These are phyloP conservation scores for Yponomeuta evonymella DNA, from an alignment of 2,888 invertebrate genomes.

Conservation along the genomic window DNA sequence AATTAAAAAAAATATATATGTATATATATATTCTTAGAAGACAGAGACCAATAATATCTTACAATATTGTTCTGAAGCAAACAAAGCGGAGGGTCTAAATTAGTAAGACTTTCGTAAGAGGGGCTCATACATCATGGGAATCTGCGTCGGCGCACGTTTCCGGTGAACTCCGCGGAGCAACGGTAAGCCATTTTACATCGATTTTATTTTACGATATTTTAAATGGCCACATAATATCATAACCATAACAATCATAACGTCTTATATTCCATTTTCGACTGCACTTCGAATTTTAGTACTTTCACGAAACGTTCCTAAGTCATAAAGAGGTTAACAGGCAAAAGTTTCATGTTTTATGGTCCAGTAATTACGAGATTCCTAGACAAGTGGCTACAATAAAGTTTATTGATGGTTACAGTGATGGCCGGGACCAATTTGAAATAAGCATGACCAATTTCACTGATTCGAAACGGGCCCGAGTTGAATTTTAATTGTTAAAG, in stretches of 20 bases:
- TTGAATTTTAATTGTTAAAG: conserved; percentile 55
- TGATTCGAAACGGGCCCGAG: conserved; percentile 51
- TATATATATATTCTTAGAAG: conserved; percentile 9
- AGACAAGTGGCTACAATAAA: conserved; percentile 68
- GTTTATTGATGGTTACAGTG: conserved; percentile 65
- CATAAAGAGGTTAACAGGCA: conserved; percentile 5
- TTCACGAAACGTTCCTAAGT: conserved; percentile 1
- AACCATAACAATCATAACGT: not conserved
- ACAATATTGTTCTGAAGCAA: conserved; percentile 38
- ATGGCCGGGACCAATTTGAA: conserved; percentile 53
- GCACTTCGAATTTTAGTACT: conserved; percentile 8
- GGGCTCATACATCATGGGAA: conserved; percentile 61
- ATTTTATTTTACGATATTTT: conserved; percentile 1
- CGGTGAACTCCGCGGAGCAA: conserved; percentile 31
- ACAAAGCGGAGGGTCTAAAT: conserved; percentile 46
- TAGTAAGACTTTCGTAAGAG: conserved; percentile 54
- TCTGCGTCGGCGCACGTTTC: conserved; percentile 62
- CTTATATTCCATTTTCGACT: not conserved
- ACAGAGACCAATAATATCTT: conserved; percentile 50
- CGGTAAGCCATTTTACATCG: not conserved
- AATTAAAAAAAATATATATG: too few relatives aligned
- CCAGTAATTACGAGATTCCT: conserved; percentile 55
- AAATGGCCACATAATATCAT: not conserved
- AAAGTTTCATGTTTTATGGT: conserved; percentile 39
- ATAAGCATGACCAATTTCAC: conserved; percentile 53